Evolutionary conservation across 2,888 invertebrate genomes (phyloP).

Genomic region (Rhogogaster chlorosoma): DNA sequence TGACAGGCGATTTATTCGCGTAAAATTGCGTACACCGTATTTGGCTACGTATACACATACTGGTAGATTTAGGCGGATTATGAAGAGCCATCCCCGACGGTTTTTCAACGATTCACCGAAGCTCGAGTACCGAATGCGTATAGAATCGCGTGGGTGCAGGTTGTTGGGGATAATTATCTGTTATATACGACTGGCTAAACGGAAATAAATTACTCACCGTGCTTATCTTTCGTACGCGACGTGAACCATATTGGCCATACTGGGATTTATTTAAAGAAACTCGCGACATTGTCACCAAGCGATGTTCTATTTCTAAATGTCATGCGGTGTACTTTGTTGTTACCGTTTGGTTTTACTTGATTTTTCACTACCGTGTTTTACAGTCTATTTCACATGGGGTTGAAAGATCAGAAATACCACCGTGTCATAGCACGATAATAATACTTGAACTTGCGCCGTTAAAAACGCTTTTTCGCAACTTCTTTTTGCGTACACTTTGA

Average conservation of each 20-base stretch:
- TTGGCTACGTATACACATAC: background rate
- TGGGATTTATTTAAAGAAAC: slow-evolving; percentile 77
- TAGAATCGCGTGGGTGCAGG: background rate
- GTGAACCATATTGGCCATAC: slow-evolving; percentile 76
- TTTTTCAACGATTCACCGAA: background rate
- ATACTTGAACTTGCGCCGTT: background rate
- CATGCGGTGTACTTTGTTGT: slow-evolving; percentile 18
- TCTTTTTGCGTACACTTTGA: background rate
- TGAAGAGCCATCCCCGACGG: background rate
- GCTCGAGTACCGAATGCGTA: background rate
- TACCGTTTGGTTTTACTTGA: background rate
- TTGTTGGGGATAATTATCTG: background rate
- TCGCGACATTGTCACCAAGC: slow-evolving; percentile 72
- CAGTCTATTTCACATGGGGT: background rate
- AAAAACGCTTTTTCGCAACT: background rate
- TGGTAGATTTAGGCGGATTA: background rate
- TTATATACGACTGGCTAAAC: background rate
- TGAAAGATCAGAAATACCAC: background rate
- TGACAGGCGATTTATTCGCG: background rate
- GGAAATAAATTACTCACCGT: slow-evolving; percentile 69
- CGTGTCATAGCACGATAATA: background rate
- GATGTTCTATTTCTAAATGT: slow-evolving; percentile 42
- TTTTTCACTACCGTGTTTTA: background rate
- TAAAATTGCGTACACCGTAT: background rate
- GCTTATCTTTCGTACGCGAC: slow-evolving; percentile 76